Evolutionary conservation across 2,113 vertebrate genomes (phyloP), one percentile per base, ranked within the genome.

Genomic region (Chlorodrepanis virens): DNA sequence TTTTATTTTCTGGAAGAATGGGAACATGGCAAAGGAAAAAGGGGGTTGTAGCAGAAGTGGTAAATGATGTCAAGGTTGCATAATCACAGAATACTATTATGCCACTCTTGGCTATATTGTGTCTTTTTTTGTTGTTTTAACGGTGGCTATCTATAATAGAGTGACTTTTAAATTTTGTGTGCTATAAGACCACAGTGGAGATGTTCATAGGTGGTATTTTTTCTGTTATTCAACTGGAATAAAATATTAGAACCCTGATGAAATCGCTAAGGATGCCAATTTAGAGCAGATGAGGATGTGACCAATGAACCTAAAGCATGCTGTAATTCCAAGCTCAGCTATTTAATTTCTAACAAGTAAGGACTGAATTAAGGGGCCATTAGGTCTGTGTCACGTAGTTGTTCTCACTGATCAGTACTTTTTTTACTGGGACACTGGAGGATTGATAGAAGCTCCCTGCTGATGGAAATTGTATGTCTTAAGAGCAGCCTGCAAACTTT

Each of bases 1-100:
- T 97, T 95, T 97, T 98, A 97, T 97, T 97, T 97, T 93, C 90
- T 97, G 95, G 92, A 97, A 97, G 94, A 95, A 96, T 87, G 42
- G 92, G 94, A 92, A 87, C 91, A 78, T 80, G 96, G 95, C 83
- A 97, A 96, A 83, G 76, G 15, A 75, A 59, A 67, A 60, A 76
- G 87, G 83, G 96, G 47, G 69, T 89, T 94, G 96, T 82, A 94
- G 37, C 82, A 69, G 94, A 96, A 95, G 82, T 89, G 90, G 74
- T 91, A 93, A 95, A 89, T 81, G 70, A 89, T 96, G 53, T 92
- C 74, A 57, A 88, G 77, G 50, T 60, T 83, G 60, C 49, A 87
- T 44, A 42, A 90, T 93, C 59, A 57, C 45, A 74, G 71, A 67
- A 39, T 57, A 4, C 14, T 42, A 29, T 54, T 81, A 28, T 59